Percentiles rank a stretch among this genome's conserved stretches.
Conservation (phyloP, 2,113 vertebrate species). For the Mastomys natalensis region DNA sequence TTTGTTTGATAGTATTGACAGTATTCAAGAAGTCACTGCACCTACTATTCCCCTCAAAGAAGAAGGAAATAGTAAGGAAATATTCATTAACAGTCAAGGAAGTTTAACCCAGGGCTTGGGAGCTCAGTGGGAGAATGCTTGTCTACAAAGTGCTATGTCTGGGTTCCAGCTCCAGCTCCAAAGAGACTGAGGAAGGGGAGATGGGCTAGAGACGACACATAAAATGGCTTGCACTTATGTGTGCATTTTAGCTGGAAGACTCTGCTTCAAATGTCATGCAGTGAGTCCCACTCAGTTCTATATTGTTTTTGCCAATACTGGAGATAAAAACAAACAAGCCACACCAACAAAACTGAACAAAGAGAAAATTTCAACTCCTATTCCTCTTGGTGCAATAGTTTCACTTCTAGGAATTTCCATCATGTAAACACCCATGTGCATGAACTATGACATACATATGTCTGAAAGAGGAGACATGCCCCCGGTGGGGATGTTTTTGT, state of each 20-base stretch:
- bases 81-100: background rate
- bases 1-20: background rate
- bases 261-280: background rate
- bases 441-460: background rate
- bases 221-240: background rate
- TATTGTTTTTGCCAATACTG: background rate
- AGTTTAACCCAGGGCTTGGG: no score
- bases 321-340: background rate
- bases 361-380: background rate
- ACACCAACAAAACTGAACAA: background rate
- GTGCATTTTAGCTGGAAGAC: no score
- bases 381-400: background rate
- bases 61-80: background rate
- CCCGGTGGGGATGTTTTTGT: background rate
- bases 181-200: background rate
- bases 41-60: background rate
- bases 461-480: slow-evolving; percentile 5
- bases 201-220: background rate
- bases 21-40: background rate
- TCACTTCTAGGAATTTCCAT: background rate
- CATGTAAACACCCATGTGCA: background rate
- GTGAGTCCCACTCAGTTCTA: background rate
- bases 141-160: background rate
- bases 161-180: background rate
- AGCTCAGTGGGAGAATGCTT: background rate